These are phyloP conservation scores for Brassicogethes aeneus DNA, from an alignment of 2,888 invertebrate genomes.

Conservation along the genomic window DNA sequence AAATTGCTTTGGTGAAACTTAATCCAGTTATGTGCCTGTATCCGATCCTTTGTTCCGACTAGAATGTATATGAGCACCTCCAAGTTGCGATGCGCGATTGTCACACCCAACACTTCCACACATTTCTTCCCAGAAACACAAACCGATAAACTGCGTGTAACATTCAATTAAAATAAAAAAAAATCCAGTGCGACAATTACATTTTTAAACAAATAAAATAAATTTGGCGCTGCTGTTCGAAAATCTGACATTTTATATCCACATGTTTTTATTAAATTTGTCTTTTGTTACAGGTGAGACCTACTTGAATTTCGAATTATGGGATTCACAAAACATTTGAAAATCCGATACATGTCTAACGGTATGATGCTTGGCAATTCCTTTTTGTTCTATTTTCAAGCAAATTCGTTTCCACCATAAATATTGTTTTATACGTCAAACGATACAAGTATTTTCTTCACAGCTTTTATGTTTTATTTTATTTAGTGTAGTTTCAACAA, in stretches of 20 bases:
- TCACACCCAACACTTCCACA: background rate
- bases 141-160: too few relatives aligned
- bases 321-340: slow-evolving; percentile 18
- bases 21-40: slow-evolving; percentile 33
- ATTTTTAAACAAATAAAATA: too few relatives aligned
- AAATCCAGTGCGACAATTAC: too few relatives aligned
- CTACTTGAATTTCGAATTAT: slow-evolving; percentile 24
- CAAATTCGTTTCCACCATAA: too few relatives aligned
- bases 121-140: slow-evolving; percentile 12
- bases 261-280: slow-evolving; percentile 26
- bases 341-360: slow-evolving; percentile 16
- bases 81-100: background rate
- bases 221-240: too few relatives aligned
- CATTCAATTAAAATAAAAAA: too few relatives aligned
- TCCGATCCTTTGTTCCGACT: slow-evolving; percentile 29
- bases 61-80: slow-evolving; percentile 20
- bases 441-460: too few relatives aligned
- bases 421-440: too few relatives aligned
- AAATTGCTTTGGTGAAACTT: slow-evolving; percentile 37
- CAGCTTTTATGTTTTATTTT: too few relatives aligned
- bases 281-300: slow-evolving; percentile 24
- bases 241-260: slow-evolving; percentile 17
- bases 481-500: too few relatives aligned
- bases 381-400: background rate
- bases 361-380: slow-evolving; percentile 9